A percentile compares a stretch with the other conserved stretches of the same genome.
Conservation (phyloP, 2,113 vertebrate genomes). For the Sitta europaea region DNA sequence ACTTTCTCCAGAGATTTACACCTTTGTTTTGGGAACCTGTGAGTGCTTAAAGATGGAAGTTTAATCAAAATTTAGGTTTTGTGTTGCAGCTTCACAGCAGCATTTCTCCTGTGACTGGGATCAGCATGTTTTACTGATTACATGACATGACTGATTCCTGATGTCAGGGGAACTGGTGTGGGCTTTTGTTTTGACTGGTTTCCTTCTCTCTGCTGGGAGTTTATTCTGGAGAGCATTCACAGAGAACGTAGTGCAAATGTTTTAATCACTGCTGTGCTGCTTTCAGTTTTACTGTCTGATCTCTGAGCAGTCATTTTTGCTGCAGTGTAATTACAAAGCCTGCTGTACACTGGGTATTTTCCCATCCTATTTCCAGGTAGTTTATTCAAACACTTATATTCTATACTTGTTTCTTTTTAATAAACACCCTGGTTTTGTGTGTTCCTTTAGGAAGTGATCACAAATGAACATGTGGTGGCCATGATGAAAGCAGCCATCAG, state of each 20-base stretch:
- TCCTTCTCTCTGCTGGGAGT: neutral
- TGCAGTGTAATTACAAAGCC: rapidly evolving
- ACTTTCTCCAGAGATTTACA: neutral
- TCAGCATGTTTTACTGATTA: neutral
- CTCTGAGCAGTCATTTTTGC: neutral
- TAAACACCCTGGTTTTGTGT: neutral
- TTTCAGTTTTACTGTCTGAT: neutral
- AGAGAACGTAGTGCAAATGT: neutral
- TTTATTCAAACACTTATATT: neutral
- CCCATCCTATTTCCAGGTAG: rapidly evolving
- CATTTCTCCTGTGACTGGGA: neutral
- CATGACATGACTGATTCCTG: neutral
- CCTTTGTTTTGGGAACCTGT: neutral
- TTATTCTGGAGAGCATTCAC: neutral
- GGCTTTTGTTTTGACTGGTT: neutral
- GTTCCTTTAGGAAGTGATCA: constrained; percentile 88
- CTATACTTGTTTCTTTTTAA: neutral
- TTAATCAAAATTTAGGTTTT: neutral
- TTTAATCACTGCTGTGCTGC: neutral
- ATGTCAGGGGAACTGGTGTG: neutral
- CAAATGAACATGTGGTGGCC: constrained; percentile 91
- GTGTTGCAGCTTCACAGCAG: neutral
- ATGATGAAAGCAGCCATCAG: constrained; percentile 98
- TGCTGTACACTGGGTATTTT: rapidly evolving
- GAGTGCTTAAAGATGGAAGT: neutral